Evolutionary conservation across 2,888 invertebrate genomes (phyloP), one percentile per base, ranked within the genome.

Genomic region (Lordiphosa andalusiaca): DNA sequence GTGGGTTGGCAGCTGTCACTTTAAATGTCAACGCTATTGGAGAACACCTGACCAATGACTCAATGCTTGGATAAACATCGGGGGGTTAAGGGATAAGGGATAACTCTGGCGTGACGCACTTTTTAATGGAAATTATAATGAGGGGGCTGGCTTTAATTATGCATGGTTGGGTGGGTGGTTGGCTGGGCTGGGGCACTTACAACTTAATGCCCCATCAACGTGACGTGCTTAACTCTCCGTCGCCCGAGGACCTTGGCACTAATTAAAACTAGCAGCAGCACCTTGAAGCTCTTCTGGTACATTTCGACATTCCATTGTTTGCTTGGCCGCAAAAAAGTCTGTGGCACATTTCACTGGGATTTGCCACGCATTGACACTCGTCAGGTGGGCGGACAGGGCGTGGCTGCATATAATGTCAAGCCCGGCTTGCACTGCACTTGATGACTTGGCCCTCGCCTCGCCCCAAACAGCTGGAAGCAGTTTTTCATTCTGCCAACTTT

Each of bases 61-160:
- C 60, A 25, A 53, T 44, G 21, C 46, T 38, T 25, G 30, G 25
- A 55, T 19, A 10, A 44, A 33, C 23, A 48, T 42, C 19, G 25
- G 41, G 40, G 48, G 16, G 36, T 37, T 25, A 23, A n/a, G 38
- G 39, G 30, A 36, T 6, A 35, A 36, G 46, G 46, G 7, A 52
- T 52, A 50, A 19, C 48, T 48, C 49, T 40, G 38, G 16, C 36
- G 44, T 40, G 36, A 47, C 56, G 52, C 50, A 42, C 49, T 74
- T 78, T 80, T 84, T 80, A 84, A 80, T 80, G 80, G 80, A 84
- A 80, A 80, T 80, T 80, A 71, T 80, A 84, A 84, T 80, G 82
- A 84, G 69, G 44, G 78, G 69, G 44, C 44, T 64, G 53, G 72
- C 74, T 78, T 80, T 82, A 80, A 84, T 84, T 80, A 84, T 80